Percentiles rank a stretch among this genome's conserved stretches.
These are phyloP conservation scores for Zoroaster sp. DNA, from an alignment of 53 echinoderm and acorn worm genomes.

Conservation along the genomic window DNA sequence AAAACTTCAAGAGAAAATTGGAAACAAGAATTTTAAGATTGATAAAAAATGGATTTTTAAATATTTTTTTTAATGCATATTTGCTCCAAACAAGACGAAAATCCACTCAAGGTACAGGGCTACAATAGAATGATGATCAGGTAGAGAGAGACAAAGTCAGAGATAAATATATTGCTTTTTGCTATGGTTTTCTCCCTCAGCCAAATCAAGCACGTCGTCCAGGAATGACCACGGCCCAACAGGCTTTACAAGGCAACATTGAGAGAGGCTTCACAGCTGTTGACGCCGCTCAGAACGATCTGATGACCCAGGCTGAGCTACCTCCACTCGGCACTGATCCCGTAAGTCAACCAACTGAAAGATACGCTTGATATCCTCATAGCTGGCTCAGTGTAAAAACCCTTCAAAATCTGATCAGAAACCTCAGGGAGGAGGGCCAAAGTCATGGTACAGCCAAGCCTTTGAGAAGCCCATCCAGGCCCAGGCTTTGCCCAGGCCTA, in stretches of 20 bases:
- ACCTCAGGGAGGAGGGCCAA: no score
- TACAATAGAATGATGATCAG: no score
- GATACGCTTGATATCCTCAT: neutral
- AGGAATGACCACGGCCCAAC: slow-evolving; percentile 89
- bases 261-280: slow-evolving; percentile 78
- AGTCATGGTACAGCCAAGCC: no score
- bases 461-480: no score
- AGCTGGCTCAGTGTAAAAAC: neutral
- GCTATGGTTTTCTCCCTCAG: neutral
- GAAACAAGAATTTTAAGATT: no score
- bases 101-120: no score
- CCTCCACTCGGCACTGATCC: slow-evolving; percentile 80
- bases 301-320: slow-evolving; percentile 64
- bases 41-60: no score
- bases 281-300: slow-evolving; percentile 66
- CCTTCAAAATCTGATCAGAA: no score
- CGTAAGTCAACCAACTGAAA: slow-evolving; percentile 41
- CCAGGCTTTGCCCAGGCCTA: no score
- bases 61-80: no score
- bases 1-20: no score
- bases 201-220: slow-evolving; percentile 82
- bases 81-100: no score
- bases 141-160: neutral
- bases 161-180: neutral
- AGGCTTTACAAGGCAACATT: slow-evolving; percentile 81